Percentiles rank a stretch among this genome's conserved stretches.
phyloP scores from a whole-genome alignment of 1,140 invertebrate genomes.

The Diorhabda sublineata region DNA sequence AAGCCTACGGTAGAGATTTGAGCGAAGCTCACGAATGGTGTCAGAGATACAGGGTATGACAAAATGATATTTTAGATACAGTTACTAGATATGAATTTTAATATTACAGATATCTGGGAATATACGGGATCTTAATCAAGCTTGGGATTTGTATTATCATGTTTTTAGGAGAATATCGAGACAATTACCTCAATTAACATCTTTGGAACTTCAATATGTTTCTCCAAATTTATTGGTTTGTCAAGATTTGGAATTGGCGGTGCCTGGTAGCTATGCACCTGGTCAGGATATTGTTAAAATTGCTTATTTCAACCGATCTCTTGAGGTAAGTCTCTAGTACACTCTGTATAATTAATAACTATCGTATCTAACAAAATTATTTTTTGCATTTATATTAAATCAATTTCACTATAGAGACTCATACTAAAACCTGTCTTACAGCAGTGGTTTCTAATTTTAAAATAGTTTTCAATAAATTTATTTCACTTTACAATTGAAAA shows the following conservation, averaged over 20 bases:
- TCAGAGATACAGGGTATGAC: conserved; percentile 68
- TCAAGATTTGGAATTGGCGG: conserved; percentile 88
- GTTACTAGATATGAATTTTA: background rate
- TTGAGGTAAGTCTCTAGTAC: conserved; percentile 57
- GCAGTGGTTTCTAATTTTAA: no score
- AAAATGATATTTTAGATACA: background rate
- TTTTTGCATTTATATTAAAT: no score
- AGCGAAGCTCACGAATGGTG: conserved; percentile 94
- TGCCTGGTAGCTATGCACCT: conserved; percentile 93
- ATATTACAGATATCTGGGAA: conserved; percentile 63
- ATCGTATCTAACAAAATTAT: background rate
- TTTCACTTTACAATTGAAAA: no score
- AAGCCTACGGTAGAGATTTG: conserved; percentile 92
- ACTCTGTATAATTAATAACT: conserved; percentile 5
- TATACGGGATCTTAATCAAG: conserved; percentile 88
- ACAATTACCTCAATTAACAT: conserved; percentile 87
- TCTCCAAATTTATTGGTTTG: conserved; percentile 87
- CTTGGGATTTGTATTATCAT: conserved; percentile 99
- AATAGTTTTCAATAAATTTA: no score
- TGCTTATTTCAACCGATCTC: conserved; percentile 75
- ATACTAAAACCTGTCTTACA: no score
- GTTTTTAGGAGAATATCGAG: conserved; percentile 93
- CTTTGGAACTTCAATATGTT: conserved; percentile 91
- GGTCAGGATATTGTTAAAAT: conserved; percentile 83
- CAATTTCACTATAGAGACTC: no score